A percentile compares a stretch with the other conserved stretches of the same genome.
phyloP scores from a whole-genome alignment of 2,888 invertebrate species.

The Lampropteryx suffumata region DNA sequence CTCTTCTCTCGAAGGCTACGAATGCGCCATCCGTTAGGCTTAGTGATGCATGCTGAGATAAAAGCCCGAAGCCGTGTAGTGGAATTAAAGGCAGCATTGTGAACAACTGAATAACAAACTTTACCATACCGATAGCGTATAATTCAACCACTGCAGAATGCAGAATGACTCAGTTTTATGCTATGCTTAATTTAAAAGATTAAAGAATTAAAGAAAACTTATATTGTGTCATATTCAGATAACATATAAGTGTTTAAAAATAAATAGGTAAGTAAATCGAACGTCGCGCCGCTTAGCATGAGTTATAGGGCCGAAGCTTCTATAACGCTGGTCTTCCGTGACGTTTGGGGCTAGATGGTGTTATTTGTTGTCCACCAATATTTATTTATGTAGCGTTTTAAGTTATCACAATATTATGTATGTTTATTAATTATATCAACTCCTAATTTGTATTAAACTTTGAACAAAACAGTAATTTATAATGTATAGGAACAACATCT shows the following conservation, averaged over 20 bases:
- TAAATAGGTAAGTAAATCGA: too few relatives aligned
- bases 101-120: constrained; percentile 16
- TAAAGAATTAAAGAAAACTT: too few relatives aligned
- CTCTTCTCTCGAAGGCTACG: constrained; percentile 13
- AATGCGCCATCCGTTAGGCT: constrained; percentile 17
- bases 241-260: too few relatives aligned
- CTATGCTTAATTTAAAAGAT: too few relatives aligned
- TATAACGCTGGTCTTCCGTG: too few relatives aligned
- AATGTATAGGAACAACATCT: constrained; percentile 13
- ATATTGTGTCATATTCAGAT: too few relatives aligned
- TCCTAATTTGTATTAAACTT: not conserved
- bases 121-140: constrained; percentile 5
- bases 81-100: constrained; percentile 12
- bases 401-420: not conserved
- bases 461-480: constrained; percentile 5
- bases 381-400: too few relatives aligned
- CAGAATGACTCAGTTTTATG: too few relatives aligned
- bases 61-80: constrained; percentile 7
- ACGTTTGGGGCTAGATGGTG: too few relatives aligned
- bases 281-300: too few relatives aligned
- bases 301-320: too few relatives aligned
- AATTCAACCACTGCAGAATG: constrained; percentile 8
- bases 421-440: constrained; percentile 7
- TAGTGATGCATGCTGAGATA: constrained; percentile 18
- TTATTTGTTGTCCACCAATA: too few relatives aligned